Base-by-base conservation (phyloP, 2,888 invertebrate species). In the Lypha dubia region DNA sequence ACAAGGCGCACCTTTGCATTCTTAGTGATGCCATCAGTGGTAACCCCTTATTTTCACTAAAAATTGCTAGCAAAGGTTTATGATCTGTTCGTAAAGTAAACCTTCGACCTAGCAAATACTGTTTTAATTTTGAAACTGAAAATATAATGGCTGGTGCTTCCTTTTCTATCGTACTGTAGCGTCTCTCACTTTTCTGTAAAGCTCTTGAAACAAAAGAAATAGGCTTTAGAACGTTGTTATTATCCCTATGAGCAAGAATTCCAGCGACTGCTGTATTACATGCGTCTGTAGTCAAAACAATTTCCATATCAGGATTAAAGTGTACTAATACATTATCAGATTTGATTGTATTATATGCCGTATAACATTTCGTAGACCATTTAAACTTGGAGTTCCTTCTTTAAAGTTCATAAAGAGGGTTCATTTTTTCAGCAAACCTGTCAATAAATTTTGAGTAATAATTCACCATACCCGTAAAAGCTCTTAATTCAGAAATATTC, bases 171-270 rank as follows among this genome's bases (percentile, higher is more conserved):
- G 32, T 32, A 32, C 32, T 32, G 8, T 32, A 32, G 32, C 8
- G 4, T 6, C 4, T 32, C 8, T 32, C 32, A 8, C 5, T 8
- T 8, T 32, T 32, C 8, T 4, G 4, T 4, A 32, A 8, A 32
- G 32, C 32, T 32, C 32, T 87, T 83, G 85, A 65, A 32, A 53
- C 73, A 73, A 53, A 65, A 53, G 53, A 56, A 53, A 32, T 44
- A 20, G 44, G 51, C 5, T 13, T 51, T 17, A 58, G 7, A 24
- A 41, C 22, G n/a, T 56, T 70, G 24, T 63, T 41, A 1, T 22
- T n/a, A 32, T 38, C 13, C 38, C 60, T 17, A 24, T 77, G 68
- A n/a, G 77, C 51, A 22, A 62, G 49, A 8, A 77, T 51, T n/a
- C 53, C 68, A 41, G 53, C 53, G 7, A 68, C 77, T 7, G 62